A percentile compares a stretch with the other conserved stretches of the same genome.
These are phyloP conservation scores for Cydia strobilella DNA, from an alignment of 1,140 invertebrate species.

Conservation along the genomic window DNA sequence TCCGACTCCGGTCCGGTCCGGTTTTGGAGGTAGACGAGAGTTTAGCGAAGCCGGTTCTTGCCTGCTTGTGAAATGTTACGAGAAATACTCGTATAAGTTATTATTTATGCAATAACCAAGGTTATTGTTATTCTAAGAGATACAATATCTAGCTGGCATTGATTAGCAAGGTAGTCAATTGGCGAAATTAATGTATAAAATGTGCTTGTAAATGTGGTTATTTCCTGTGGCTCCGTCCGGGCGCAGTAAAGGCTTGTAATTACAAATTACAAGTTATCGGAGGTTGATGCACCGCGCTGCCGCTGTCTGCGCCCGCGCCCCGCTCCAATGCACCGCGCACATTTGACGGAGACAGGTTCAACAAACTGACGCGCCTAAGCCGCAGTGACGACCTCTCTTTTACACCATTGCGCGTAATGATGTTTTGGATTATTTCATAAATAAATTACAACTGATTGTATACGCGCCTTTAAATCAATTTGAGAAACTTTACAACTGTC, in stretches of 20 bases:
- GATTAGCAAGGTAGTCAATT: slow-evolving; percentile 44
- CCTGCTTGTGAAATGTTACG: too few species aligned
- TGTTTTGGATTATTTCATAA: slow-evolving; percentile 59
- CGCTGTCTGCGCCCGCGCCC: slow-evolving; percentile 45
- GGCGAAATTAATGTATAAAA: slow-evolving; percentile 52
- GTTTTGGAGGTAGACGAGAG: too few species aligned
- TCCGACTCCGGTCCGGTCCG: too few species aligned
- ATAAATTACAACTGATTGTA: slow-evolving; percentile 39
- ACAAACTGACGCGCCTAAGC: slow-evolving; percentile 59
- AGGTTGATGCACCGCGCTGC: slow-evolving; percentile 71
- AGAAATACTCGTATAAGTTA: too few species aligned
- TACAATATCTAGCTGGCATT: not conserved
- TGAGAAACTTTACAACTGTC: not conserved
- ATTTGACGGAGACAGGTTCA: slow-evolving; percentile 65
- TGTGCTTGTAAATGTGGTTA: slow-evolving; percentile 56
- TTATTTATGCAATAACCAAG: not conserved
- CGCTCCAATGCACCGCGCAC: slow-evolving; percentile 46
- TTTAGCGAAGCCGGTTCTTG: too few species aligned
- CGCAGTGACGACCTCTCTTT: slow-evolving; percentile 47
- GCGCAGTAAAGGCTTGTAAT: slow-evolving; percentile 73
- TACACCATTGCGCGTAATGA: slow-evolving; percentile 60
- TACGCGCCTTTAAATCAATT: not conserved
- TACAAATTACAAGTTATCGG: slow-evolving; percentile 71
- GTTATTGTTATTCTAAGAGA: not conserved
- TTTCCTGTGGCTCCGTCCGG: slow-evolving; percentile 63